phyloP scores from a whole-genome alignment of 2,797 vertebrate genomes.

The Octomys mimax region DNA sequence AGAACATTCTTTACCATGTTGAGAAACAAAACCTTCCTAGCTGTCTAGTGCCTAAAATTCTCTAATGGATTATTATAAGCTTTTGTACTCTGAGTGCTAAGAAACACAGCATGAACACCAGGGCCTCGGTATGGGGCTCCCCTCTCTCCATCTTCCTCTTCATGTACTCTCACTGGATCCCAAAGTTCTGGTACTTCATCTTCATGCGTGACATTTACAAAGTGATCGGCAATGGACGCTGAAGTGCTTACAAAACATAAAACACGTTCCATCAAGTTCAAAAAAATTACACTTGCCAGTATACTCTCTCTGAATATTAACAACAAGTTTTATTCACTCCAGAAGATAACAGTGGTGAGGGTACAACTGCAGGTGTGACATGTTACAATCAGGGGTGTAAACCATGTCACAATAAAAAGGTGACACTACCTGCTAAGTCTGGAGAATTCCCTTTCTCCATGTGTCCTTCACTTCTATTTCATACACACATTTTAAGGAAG shows the following conservation, averaged over 20 bases:
- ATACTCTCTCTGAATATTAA: neutral
- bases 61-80: neutral
- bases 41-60: neutral
- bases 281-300: neutral
- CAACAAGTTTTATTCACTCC: neutral
- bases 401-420: neutral
- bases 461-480: neutral
- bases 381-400: neutral
- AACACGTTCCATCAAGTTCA: neutral
- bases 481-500: neutral
- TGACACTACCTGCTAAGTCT: neutral
- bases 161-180: neutral
- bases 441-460: neutral
- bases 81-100: conserved; percentile 35
- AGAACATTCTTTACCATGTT: conserved; percentile 60
- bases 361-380: neutral
- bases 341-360: neutral
- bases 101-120: neutral
- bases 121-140: neutral
- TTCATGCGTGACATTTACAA: neutral
- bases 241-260: conserved; percentile 40
- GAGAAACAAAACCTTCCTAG: conserved; percentile 42
- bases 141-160: conserved; percentile 15
- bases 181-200: neutral
- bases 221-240: neutral